Evolutionary conservation across 2,888 invertebrate genomes (phyloP).

Genomic region (Slavum lentiscoides): DNA sequence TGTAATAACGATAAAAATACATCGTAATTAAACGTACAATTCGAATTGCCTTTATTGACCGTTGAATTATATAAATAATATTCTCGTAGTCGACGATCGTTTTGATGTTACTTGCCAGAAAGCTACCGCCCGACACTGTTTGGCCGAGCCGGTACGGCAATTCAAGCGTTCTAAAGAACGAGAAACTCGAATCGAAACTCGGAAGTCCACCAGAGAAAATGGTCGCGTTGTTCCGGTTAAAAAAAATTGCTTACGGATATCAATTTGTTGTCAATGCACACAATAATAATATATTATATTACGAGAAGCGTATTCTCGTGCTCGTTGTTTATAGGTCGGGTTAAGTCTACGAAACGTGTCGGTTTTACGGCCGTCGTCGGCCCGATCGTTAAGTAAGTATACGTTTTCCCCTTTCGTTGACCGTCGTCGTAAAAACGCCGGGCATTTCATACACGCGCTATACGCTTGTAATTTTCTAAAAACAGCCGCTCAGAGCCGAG

Average conservation of each 20-base stretch:
- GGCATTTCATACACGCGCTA: neutral
- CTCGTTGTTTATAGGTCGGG: slow-evolving; percentile 9
- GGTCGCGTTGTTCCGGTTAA: neutral
- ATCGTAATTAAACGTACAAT: no score
- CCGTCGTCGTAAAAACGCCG: slow-evolving; percentile 1
- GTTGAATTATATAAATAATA: no score
- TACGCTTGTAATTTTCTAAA: neutral
- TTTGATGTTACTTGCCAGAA: no score
- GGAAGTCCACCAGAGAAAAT: no score
- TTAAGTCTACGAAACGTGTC: slow-evolving; percentile 12
- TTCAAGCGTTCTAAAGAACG: no score
- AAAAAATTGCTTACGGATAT: slow-evolving; percentile 17
- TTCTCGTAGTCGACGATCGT: no score
- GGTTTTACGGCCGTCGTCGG: neutral
- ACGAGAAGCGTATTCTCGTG: neutral
- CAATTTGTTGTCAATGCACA: neutral
- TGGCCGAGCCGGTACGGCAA: no score
- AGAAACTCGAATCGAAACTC: no score
- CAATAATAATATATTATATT: neutral
- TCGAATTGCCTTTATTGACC: no score
- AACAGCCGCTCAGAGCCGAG: neutral
- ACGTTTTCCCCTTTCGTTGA: neutral
- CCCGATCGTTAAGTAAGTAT: slow-evolving; percentile 21
- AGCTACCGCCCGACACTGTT: no score
- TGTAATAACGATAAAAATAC: no score